Conservation (phyloP, 2,113 vertebrate species). For the Dinomys branickii region DNA sequence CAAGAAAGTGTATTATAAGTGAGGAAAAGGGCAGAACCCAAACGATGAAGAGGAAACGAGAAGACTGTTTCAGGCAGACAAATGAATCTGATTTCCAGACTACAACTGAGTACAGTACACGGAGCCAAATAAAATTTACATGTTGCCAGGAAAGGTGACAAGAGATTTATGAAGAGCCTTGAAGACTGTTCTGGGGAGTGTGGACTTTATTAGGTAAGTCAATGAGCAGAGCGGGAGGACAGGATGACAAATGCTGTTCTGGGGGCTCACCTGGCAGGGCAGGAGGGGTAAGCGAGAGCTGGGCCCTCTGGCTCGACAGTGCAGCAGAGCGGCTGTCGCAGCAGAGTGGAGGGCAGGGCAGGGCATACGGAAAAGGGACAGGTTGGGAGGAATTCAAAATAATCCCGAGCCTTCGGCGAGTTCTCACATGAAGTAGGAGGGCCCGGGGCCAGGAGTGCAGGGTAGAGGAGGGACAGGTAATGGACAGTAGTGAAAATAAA, state of each 20-base stretch:
- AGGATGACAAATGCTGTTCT: slow-evolving; percentile 21
- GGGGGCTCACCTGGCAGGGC: slow-evolving; percentile 13
- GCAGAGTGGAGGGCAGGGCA: neutral
- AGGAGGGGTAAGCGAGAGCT: neutral
- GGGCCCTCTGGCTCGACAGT: neutral
- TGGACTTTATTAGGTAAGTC: slow-evolving; percentile 72
- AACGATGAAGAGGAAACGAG: slow-evolving; percentile 40
- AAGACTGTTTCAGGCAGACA: neutral
- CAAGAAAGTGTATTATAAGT: neutral
- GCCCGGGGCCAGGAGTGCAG: neutral
- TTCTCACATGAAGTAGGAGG: neutral
- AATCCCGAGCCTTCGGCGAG: slow-evolving; percentile 1
- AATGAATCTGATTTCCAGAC: slow-evolving; percentile 42
- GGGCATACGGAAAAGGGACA: neutral
- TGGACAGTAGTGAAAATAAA: neutral
- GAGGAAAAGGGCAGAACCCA: neutral
- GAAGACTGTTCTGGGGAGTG: slow-evolving; percentile 52
- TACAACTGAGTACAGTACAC: neutral
- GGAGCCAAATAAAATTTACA: slow-evolving; percentile 46
- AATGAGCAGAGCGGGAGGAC: slow-evolving; percentile 57
- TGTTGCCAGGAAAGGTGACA: slow-evolving; percentile 59
- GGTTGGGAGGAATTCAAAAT: neutral
- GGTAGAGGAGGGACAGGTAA: neutral
- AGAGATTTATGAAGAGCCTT: slow-evolving; percentile 69
- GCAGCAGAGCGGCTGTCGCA: neutral